Conservation (phyloP, 92 coral and sea anemone species). For the Porites evermanni region DNA sequence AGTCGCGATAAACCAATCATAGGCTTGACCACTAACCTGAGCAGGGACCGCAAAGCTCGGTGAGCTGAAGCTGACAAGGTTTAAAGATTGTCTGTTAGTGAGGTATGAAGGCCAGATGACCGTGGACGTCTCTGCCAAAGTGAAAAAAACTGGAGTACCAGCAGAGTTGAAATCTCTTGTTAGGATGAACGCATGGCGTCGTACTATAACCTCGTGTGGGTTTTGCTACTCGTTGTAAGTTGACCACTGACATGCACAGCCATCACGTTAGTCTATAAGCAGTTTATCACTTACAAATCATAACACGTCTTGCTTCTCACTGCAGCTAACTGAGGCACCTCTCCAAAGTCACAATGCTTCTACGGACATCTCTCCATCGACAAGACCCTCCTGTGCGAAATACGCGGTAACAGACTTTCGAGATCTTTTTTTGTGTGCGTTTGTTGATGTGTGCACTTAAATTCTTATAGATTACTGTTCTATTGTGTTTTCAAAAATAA, state of each 20-base stretch:
- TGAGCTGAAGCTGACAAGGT: slow-evolving; percentile 69
- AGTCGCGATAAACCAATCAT: slow-evolving; percentile 79
- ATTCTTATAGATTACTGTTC: slow-evolving; percentile 51
- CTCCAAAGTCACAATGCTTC: slow-evolving; percentile 34
- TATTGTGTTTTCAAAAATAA: slow-evolving; percentile 67
- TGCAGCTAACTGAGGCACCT: slow-evolving; percentile 49
- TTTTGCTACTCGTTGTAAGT: slow-evolving; percentile 66
- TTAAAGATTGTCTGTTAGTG: slow-evolving; percentile 77
- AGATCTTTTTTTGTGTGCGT: slow-evolving; percentile 43
- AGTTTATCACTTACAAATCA: slow-evolving; percentile 34
- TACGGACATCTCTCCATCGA: slow-evolving; percentile 12
- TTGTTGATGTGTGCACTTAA: slow-evolving; percentile 66
- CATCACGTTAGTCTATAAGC: slow-evolving; percentile 37
- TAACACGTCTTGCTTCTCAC: slow-evolving; percentile 40
- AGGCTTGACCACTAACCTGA: slow-evolving; percentile 61
- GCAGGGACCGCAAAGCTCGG: slow-evolving; percentile 63
- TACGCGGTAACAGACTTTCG: slow-evolving; percentile 59
- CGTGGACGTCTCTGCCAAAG: slow-evolving; percentile 14
- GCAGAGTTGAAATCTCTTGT: slow-evolving; percentile 24
- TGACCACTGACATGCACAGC: slow-evolving; percentile 4
- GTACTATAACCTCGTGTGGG: slow-evolving; percentile 49
- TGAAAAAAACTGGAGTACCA: slow-evolving; percentile 4
- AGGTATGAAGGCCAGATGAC: slow-evolving; percentile 83
- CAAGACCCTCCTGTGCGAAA: slow-evolving; percentile 45
- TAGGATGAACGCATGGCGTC: slow-evolving; percentile 80